Evolutionary conservation across 2,888 invertebrate species (phyloP).

Genomic region (Azorinus chamasolen): DNA sequence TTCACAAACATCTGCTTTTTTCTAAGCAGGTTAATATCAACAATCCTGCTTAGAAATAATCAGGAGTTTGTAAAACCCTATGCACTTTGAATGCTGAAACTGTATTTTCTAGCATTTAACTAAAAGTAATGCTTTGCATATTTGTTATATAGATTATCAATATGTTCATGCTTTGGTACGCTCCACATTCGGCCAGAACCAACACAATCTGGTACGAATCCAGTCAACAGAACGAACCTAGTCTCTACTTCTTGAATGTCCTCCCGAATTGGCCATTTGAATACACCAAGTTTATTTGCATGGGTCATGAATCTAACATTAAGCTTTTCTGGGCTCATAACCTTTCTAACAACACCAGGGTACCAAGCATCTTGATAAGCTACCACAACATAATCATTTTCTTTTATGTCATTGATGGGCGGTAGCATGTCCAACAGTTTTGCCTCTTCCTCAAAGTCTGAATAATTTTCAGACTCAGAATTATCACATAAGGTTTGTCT

Average conservation of each 20-base stretch:
- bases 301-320: not conserved
- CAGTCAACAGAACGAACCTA: not conserved
- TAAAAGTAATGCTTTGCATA: too few relatives aligned
- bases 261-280: not conserved
- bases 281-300: not conserved
- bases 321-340: not conserved
- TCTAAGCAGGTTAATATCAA: too few relatives aligned
- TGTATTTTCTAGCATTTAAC: too few relatives aligned
- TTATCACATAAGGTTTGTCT: too few relatives aligned
- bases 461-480: too few relatives aligned
- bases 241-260: constrained; percentile 1
- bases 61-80: too few relatives aligned
- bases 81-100: too few relatives aligned
- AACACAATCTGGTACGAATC: not conserved
- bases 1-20: too few relatives aligned
- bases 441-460: not conserved
- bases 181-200: not conserved
- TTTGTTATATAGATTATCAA: too few relatives aligned
- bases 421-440: not conserved
- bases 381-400: constrained; percentile 1
- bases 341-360: not conserved
- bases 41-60: too few relatives aligned
- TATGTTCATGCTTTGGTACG: too few relatives aligned
- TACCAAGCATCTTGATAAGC: too few relatives aligned
- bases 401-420: not conserved